Evolutionary conservation across 2,888 invertebrate species (phyloP), one percentile per base, ranked within the genome.

Genomic region (Drosophila trichaetosa): DNA sequence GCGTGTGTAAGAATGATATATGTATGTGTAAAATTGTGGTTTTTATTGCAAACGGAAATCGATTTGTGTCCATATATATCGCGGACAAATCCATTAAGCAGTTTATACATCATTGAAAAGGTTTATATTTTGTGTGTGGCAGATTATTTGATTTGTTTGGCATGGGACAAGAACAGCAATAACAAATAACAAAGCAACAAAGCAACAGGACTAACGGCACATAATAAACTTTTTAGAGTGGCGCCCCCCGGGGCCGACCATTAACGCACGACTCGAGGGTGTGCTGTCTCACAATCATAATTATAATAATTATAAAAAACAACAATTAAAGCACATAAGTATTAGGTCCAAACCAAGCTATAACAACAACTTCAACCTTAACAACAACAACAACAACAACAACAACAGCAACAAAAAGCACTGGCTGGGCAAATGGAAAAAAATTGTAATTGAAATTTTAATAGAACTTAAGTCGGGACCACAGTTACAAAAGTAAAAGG

Each of bases 291-390:
- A 79, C 82, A 83, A 68, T 75, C 71, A 79, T 79, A 82, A 80
- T 82, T 84, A 79, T 84, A 67, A 84, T 84, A 84, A 80, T 81
- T 84, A 82, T 79, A 84, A 75, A 71, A 75, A 84, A 84, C 80
- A 80, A 80, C 85, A 80, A 80, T 80, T 80, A 84, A 82, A 66
- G 85, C 80, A 82, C 79, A 82, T 82, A 75, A 80, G 80, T 54
- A 83, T 71, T 63, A 53, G 56, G 42, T 63, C 51, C 31, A 21
- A 52, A 53, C 54, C 54, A 42, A 42, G 60, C 58, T 18, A 65
- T n/a, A 73, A 66, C 42, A 56, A 27, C 51, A 38, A 31, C 21
- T 38, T 27, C 36, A 56, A 1, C 51, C 33, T 4, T 33, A 33
- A 40, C 33, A 72, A 59, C 53, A 63, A 56, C 33, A 24, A 24